Evolutionary conservation across 1,140 invertebrate species (phyloP), one percentile per base, ranked within the genome.

Genomic region (Coelopa frigida): DNA sequence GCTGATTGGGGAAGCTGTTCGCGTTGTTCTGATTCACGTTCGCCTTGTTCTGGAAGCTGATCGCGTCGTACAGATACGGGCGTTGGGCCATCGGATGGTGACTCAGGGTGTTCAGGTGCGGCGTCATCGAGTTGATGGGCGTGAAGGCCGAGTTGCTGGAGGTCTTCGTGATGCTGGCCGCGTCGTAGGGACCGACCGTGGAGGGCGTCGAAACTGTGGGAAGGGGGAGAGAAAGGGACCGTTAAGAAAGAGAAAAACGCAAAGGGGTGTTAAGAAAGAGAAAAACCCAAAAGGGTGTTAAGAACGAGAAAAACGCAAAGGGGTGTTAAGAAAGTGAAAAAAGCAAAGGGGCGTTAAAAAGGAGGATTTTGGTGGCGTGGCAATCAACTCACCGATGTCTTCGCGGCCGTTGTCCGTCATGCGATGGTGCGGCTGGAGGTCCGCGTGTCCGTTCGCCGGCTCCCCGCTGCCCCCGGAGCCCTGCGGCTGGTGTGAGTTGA

Each of bases 11-110:
- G 71, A 93, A 94, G 47, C 81, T 81, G 59, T 84, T 87, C 46
- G 82, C 76, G 32, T 63, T 61, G 58, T 78, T 79, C 41, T 66
- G 67, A 22, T 68, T 58, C 42, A 61, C 63, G 27, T 53, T 48
- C 29, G 53, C 54, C 55, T 70, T 70, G 45, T 70, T 70, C 71
- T 79, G 81, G 75, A 89, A 89, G 56, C 86, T 87, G 57, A 95
- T 82, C 18, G 91, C 88, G 61, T 96, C 93, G 73, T 96, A 96
- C 23, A 95, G 81, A 75, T 95, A 96, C 38, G 85, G 84, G 57
- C 86, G 73, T 53, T 82, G 80, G 3, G 83, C 80, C 52, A 85
- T 77, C 20, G 84, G 79, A 65, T 83, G 77, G 59, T 87, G 84
- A 52, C 83, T 82, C 36, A 86, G 71, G 12, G 84, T 82, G 56